These are phyloP conservation scores for Thecocarcelia acutangulata DNA, from an alignment of 2,888 invertebrate genomes.

Conservation along the genomic window DNA sequence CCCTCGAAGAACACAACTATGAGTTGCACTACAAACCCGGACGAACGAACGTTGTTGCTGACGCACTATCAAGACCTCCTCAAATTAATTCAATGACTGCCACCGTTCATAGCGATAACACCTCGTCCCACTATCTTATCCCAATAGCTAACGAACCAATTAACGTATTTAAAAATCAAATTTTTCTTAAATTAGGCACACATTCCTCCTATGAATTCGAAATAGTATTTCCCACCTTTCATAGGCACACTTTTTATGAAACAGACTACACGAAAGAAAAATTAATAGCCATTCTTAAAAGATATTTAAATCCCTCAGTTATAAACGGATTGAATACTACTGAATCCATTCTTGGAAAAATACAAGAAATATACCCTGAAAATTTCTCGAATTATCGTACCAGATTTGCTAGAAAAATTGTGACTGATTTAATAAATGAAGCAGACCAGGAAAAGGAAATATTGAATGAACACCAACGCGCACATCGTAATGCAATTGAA, in stretches of 20 bases:
- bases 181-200: constrained; percentile 44
- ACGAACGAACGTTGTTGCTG: constrained; percentile 35
- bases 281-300: constrained; percentile 33
- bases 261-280: constrained; percentile 13
- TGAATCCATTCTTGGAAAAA: constrained; percentile 33
- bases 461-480: constrained; percentile 9
- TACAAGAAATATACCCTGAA: constrained; percentile 37
- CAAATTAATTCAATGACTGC: constrained; percentile 48
- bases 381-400: constrained; percentile 51
- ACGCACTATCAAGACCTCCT: constrained; percentile 52
- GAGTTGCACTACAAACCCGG: not conserved
- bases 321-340: constrained; percentile 43
- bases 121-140: constrained; percentile 62
- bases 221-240: constrained; percentile 17
- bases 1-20: constrained; percentile 4
- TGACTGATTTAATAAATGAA: constrained; percentile 24
- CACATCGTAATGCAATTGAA: constrained; percentile 21
- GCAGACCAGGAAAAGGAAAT: constrained; percentile 42
- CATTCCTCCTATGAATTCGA: constrained; percentile 46
- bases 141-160: constrained; percentile 51
- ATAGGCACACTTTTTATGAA: constrained; percentile 6
- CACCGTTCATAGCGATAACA: constrained; percentile 62
- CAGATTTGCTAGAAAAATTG: constrained; percentile 23
- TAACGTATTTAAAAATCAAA: constrained; percentile 67
- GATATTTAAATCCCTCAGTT: constrained; percentile 41